Conservation (phyloP, 2,888 invertebrate species). For the Sericinus montela region DNA sequence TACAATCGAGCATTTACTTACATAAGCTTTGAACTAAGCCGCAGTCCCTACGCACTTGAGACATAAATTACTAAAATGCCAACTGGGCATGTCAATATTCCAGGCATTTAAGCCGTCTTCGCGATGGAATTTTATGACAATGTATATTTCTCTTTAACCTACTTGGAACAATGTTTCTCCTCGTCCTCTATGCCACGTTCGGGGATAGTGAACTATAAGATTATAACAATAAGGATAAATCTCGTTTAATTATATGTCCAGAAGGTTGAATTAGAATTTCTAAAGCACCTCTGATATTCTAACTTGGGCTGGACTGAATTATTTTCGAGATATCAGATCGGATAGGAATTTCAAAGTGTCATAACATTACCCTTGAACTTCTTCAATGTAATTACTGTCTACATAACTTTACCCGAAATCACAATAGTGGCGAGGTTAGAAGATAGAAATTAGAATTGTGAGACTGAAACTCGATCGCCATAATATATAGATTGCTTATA, state of each 20-base stretch:
- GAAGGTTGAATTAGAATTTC: slow-evolving; percentile 34
- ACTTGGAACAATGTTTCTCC: slow-evolving; percentile 29
- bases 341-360: slow-evolving; percentile 25
- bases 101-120: slow-evolving; percentile 32
- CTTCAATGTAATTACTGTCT: not conserved
- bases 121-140: slow-evolving; percentile 23
- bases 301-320: slow-evolving; percentile 31
- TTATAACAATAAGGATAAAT: slow-evolving; percentile 26
- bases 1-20: slow-evolving; percentile 25
- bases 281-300: slow-evolving; percentile 35
- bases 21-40: slow-evolving; percentile 33
- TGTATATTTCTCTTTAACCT: slow-evolving; percentile 38
- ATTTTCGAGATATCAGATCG: slow-evolving; percentile 23
- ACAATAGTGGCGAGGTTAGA: no score
- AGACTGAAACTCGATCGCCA: no score
- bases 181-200: slow-evolving; percentile 22
- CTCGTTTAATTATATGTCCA: slow-evolving; percentile 20
- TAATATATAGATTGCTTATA: no score
- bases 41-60: slow-evolving; percentile 34
- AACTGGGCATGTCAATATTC: slow-evolving; percentile 41
- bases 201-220: slow-evolving; percentile 20
- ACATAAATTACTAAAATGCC: slow-evolving; percentile 48
- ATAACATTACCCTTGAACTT: slow-evolving; percentile 12
- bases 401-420: not conserved
- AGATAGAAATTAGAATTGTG: no score